phyloP scores from a whole-genome alignment of 2,888 invertebrate genomes.

The Ornithoptera priamus region DNA sequence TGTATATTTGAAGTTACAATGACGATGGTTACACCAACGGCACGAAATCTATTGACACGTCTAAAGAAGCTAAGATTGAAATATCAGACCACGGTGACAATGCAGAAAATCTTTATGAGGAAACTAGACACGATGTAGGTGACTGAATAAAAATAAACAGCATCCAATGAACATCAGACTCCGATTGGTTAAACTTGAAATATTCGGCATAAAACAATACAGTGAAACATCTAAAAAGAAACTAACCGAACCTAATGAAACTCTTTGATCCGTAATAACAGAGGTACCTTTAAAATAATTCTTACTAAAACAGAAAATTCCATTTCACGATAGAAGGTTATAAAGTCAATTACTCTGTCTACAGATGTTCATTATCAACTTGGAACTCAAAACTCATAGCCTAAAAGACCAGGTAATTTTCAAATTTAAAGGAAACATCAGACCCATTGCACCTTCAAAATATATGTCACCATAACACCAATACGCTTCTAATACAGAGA shows the following conservation, averaged over 20 bases:
- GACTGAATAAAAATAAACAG: background rate
- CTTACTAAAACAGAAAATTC: too few relatives aligned
- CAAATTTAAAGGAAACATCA: background rate
- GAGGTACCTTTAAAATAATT: too few relatives aligned
- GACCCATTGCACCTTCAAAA: background rate
- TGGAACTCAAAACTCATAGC: background rate
- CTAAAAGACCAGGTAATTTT: background rate
- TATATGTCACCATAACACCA: background rate
- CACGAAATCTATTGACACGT: background rate
- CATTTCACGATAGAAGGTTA: background rate
- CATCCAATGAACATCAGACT: too few relatives aligned
- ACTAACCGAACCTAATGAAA: too few relatives aligned
- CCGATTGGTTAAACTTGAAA: too few relatives aligned
- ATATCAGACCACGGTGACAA: background rate
- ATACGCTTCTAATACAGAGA: background rate
- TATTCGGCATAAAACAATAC: too few relatives aligned
- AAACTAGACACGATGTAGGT: too few relatives aligned
- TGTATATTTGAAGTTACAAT: background rate
- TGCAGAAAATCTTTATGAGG: background rate
- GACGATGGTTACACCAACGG: constrained; percentile 18
- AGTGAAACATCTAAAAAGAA: too few relatives aligned
- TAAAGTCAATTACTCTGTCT: background rate
- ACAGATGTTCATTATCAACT: too few relatives aligned
- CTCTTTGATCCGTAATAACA: too few relatives aligned
- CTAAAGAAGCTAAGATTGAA: background rate